Evolutionary conservation across 2,113 vertebrate species (phyloP).

Genomic region (Anser brachyrhynchus): DNA sequence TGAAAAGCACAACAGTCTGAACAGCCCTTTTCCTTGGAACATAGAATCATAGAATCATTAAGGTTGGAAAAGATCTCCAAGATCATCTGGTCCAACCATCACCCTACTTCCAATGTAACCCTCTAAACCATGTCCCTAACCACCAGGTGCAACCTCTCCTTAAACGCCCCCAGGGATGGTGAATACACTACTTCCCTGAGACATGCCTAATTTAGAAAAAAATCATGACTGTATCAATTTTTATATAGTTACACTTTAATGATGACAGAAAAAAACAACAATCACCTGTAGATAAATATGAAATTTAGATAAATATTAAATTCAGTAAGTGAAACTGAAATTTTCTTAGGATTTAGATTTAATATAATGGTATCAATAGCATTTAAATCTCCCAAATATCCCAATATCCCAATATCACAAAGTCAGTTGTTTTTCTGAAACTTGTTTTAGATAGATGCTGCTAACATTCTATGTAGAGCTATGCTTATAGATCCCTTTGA

Average conservation of each 20-base stretch:
- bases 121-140: no score
- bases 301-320: not conserved
- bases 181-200: not conserved
- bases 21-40: not conserved
- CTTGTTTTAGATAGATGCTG: not conserved
- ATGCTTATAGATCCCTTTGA: not conserved
- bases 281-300: not conserved
- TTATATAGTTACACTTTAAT: not conserved
- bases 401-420: not conserved
- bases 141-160: no score
- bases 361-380: not conserved
- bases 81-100: no score
- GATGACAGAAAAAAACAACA: not conserved
- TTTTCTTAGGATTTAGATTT: not conserved
- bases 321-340: not conserved
- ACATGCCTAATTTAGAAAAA: not conserved
- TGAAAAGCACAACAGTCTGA: not conserved
- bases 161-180: no score
- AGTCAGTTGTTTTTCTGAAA: not conserved
- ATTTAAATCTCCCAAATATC: not conserved
- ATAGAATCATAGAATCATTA: no score
- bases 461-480: not conserved
- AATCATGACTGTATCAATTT: not conserved
- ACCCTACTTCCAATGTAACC: no score
- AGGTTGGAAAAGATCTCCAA: no score